phyloP scores from a whole-genome alignment of 2,888 invertebrate genomes.

The Anagyrus pseudococci region DNA sequence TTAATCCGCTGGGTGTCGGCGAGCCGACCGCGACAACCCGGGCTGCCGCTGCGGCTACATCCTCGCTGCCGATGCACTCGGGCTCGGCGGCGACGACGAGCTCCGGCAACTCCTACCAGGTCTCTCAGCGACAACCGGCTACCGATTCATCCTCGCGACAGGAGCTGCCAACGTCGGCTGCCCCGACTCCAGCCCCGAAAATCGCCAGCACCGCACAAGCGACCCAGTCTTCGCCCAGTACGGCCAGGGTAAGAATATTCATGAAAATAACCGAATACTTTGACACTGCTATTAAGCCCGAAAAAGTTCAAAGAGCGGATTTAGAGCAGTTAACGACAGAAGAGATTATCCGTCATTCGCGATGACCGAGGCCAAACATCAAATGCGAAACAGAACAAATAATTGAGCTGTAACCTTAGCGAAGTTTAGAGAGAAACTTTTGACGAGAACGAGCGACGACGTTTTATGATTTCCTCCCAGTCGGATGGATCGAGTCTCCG shows the following conservation, averaged over 20 bases:
- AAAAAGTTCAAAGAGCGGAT: too few species aligned
- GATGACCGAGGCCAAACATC: too few species aligned
- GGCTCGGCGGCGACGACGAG: background rate
- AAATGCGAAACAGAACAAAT: slow-evolving; percentile 11
- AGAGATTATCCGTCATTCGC: too few species aligned
- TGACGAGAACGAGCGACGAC: background rate
- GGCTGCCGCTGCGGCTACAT: slow-evolving; percentile 24
- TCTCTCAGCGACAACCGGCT: slow-evolving; percentile 13
- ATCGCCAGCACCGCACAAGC: slow-evolving; percentile 12
- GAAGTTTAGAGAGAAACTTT: slow-evolving; percentile 10
- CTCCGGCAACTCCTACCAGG: background rate
- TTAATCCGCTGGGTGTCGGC: slow-evolving; percentile 30
- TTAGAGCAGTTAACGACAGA: too few species aligned
- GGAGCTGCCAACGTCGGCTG: slow-evolving; percentile 33
- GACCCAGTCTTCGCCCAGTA: background rate
- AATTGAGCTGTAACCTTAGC: slow-evolving; percentile 15
- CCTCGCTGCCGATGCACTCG: slow-evolving; percentile 37
- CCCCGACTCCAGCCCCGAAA: slow-evolving; percentile 24
- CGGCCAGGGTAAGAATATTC: slow-evolving; percentile 7
- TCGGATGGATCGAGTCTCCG: background rate
- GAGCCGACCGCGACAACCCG: slow-evolving; percentile 17
- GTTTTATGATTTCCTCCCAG: slow-evolving; percentile 16
- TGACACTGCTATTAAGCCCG: too few species aligned
- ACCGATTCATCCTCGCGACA: slow-evolving; percentile 15
- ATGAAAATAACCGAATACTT: too few species aligned